Conservation (phyloP, 2,797 vertebrate species). For the Hirundo rustica region DNA sequence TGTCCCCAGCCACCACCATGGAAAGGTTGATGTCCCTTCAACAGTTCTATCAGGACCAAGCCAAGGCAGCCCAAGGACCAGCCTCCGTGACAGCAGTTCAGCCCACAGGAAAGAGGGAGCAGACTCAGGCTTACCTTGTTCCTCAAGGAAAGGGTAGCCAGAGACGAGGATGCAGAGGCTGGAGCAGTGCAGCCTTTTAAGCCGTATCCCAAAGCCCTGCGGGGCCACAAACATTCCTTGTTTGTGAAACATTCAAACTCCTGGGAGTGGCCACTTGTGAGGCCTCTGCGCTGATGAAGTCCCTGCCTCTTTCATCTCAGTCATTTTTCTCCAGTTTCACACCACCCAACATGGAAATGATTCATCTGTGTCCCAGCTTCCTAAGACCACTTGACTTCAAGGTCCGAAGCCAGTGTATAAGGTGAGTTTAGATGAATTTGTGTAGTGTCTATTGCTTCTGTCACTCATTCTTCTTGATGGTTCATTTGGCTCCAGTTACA, state of each 20-base stretch:
- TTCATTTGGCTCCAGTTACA: not conserved
- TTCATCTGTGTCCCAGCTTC: not conserved
- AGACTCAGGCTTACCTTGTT: not conserved
- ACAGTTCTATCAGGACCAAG: not conserved
- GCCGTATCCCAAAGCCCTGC: not conserved
- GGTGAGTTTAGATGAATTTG: not conserved
- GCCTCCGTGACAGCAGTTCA: not conserved
- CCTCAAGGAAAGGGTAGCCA: not conserved
- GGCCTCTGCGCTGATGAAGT: not conserved
- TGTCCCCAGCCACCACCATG: not conserved
- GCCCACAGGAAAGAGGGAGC: not conserved
- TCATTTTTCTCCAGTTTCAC: not conserved
- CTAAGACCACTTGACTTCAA: not conserved
- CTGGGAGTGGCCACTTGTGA: not conserved
- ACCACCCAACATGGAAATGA: not conserved
- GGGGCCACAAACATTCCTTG: not conserved
- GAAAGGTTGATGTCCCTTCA: not conserved
- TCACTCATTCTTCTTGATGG: no score
- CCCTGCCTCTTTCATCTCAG: not conserved
- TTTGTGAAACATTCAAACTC: not conserved
- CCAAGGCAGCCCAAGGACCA: not conserved
- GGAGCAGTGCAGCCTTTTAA: not conserved
- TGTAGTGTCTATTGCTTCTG: not conserved
- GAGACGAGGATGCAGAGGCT: not conserved
- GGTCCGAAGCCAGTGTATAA: not conserved